Conservation (phyloP, 2,113 vertebrate genomes). For the Steatornis caripensis region DNA sequence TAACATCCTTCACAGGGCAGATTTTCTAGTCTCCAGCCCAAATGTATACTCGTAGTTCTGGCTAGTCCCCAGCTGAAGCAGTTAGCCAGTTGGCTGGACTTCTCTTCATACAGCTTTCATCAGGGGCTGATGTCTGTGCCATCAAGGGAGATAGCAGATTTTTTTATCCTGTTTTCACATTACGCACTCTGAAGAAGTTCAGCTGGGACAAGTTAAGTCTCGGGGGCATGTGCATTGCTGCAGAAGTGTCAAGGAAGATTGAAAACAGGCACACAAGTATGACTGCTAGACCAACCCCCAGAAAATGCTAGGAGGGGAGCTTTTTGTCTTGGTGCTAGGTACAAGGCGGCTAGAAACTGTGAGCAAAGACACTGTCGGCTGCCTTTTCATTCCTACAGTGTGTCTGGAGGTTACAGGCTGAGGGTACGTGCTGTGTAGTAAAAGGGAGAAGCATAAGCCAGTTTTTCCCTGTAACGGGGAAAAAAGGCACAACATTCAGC, state of each 20-base stretch:
- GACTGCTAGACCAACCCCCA: background rate
- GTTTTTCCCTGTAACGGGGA: background rate
- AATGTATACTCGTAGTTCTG: background rate
- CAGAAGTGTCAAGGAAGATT: constrained; percentile 36
- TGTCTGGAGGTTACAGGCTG: background rate
- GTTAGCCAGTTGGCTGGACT: background rate
- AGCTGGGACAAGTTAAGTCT: constrained; percentile 20
- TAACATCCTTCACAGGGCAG: background rate
- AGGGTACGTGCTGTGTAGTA: background rate
- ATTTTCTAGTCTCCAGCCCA: background rate
- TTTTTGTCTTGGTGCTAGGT: background rate
- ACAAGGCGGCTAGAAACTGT: background rate
- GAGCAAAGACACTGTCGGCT: background rate
- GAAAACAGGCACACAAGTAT: constrained; percentile 15
- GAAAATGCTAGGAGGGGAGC: background rate
- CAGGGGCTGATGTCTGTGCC: background rate
- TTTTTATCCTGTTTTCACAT: constrained; percentile 10
- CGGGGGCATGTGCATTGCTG: background rate
- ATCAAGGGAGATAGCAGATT: background rate
- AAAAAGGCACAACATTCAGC: background rate
- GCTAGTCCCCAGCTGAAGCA: background rate
- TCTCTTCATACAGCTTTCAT: background rate
- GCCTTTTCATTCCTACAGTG: background rate
- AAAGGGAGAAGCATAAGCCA: background rate
- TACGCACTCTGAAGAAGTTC: background rate